Base-by-base conservation (phyloP, 2,113 vertebrate genomes). In the Carassius auratus region DNA sequence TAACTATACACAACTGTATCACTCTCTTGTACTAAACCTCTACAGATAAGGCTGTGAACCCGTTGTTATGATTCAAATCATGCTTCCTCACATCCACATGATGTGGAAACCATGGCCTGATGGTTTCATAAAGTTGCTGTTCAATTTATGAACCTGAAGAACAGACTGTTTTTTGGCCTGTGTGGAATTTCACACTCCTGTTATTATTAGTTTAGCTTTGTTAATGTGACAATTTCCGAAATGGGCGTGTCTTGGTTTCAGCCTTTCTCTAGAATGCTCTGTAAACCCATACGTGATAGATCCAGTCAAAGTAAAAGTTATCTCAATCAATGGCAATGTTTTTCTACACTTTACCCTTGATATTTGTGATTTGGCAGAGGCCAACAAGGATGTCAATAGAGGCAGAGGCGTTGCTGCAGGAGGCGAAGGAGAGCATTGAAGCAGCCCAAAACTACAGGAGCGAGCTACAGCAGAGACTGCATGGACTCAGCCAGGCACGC, bases 351-450 rank as follows among this genome's bases (percentile, higher is more conserved):
- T 26, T 86, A 48, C 86, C n/a, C 21, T 81, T 0, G 81, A 50
- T n/a, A 15, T 79, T n/a, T 78, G 12, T 84, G 10, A 74, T 59
- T 33, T 74, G 26, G 10, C 57, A 82, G 81, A 50, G 69, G 45
- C 26, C 55, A 61, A 59, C 84, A 76, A 94, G 88, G 89, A 95
- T 95, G 95, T 95, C 93, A 88, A 90, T 91, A 52, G 96, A 96
- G 80, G 92, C 88, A 85, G 94, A 95, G 68, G 76, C 93, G 36
- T 87, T 97, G 90, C 92, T 97, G 92, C 96, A 95, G 93, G 97
- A 99, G 95, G 97, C 97, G 1, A 96, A 95, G 66, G 97, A 98
- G 92, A 98, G 95, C 94, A 96, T 99, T 73, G 97, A 97, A 92
- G 97, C 97, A 17, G 97, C 97, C 55, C 96, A 96, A 90, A 97